Evolutionary conservation across 92 coral and sea anemone species (phyloP), one percentile per base, ranked within the genome.

Genomic region (Desmophyllum pertusum): DNA sequence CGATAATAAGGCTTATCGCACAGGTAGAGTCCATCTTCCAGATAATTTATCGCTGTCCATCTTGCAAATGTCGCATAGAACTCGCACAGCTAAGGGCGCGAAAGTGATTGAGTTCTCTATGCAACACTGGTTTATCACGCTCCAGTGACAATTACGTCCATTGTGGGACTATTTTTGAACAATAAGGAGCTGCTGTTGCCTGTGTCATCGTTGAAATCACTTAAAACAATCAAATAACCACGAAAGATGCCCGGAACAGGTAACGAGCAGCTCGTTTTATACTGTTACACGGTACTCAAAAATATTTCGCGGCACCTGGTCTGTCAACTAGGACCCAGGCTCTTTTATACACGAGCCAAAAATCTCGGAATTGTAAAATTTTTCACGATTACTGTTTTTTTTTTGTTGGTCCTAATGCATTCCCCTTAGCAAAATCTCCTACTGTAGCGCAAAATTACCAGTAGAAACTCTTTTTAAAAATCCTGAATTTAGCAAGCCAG

Each of bases 241-340:
- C 3, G 9, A 27, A 59, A 53, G 39, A 15, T 10, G 53, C 0
- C 14, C 10, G 19, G 33, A 76, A 21, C 6, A 37, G 5, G 27
- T 1, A 4, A 46, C 31, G 27, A 11, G 29, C 50, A 69, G 50
- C 25, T 17, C 55, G 18, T 50, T n/a, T n/a, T n/a, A n/a, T n/a
- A n/a, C n/a, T n/a, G n/a, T n/a, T 4, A 2, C 63, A 21, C 63
- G 4, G 35, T 4, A 17, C 35, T 9, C 63, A 55, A 10, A 59
- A 59, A 59, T 59, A 4, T 70, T 70, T 70, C 75, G 75, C 75
- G 75, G 75, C 75, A 70, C 25, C 75, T 70, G 75, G 75, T 70
- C 17, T 18, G 31, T 70, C 3, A 36, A 70, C 29, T 70, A 33
- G 75, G 3, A 23, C 30, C 75, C 75, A 70, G 75, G 17, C 75